Percentiles rank a stretch among this genome's conserved stretches.
These are phyloP conservation scores for Elachura formosa DNA, from an alignment of 2,113 vertebrate genomes.

Conservation along the genomic window DNA sequence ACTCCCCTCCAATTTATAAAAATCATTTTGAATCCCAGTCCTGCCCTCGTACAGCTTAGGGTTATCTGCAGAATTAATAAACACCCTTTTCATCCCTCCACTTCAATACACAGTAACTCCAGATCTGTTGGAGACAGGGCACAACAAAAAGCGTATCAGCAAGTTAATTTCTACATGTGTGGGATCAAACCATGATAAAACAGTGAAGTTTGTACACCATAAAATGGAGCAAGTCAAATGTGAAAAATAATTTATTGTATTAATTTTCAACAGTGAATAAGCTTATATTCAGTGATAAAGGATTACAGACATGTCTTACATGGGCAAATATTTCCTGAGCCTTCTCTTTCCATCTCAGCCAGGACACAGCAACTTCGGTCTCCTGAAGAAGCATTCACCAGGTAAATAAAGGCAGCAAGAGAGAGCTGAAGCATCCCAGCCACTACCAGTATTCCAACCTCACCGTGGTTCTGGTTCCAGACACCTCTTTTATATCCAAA, in stretches of 20 bases:
- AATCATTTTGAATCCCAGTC: background rate
- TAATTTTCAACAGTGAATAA: background rate
- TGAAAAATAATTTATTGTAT: slow-evolving; percentile 27
- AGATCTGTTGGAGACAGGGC: background rate
- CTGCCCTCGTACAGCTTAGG: background rate
- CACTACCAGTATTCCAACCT: background rate
- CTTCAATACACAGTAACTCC: background rate
- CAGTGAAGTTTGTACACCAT: background rate
- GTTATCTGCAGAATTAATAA: background rate
- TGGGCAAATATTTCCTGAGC: background rate
- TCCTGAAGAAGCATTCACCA: background rate
- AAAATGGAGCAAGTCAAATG: background rate
- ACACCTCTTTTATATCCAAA: background rate
- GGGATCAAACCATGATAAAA: background rate
- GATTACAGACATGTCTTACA: background rate
- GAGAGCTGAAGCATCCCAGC: background rate
- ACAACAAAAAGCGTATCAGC: background rate
- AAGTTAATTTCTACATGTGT: background rate
- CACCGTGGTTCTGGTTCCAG: background rate
- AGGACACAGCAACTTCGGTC: background rate
- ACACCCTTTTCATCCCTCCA: background rate
- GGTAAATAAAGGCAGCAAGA: background rate
- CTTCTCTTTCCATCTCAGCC: background rate
- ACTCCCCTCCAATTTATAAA: background rate
- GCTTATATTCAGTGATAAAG: background rate